phyloP scores from a whole-genome alignment of 2,113 vertebrate genomes.

The Chunga burmeisteri region DNA sequence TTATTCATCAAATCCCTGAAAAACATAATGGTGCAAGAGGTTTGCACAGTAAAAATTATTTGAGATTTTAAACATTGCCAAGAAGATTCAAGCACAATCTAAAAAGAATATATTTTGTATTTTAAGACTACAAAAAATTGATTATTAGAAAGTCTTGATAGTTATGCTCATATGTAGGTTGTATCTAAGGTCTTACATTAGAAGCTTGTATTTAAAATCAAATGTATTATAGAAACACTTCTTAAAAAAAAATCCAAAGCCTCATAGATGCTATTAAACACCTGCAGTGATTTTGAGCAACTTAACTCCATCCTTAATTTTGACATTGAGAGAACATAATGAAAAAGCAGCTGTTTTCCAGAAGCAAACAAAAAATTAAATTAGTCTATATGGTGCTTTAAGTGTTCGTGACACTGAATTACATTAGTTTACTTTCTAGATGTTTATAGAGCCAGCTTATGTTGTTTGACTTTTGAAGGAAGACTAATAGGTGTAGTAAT shows the following conservation, averaged over 20 bases:
- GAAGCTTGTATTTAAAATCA: background rate
- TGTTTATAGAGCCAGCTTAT: constrained; percentile 42
- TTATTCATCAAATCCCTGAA: background rate
- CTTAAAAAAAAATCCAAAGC: background rate
- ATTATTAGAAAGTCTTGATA: background rate
- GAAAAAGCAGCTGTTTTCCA: background rate
- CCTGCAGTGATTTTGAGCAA: background rate
- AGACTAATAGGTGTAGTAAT: constrained; percentile 54
- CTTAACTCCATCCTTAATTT: background rate
- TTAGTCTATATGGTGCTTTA: background rate
- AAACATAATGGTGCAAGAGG: background rate
- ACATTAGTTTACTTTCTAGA: background rate
- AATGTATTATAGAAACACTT: background rate
- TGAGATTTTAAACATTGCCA: background rate
- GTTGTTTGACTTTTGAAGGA: constrained; percentile 59
- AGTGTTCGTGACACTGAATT: background rate
- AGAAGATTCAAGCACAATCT: background rate
- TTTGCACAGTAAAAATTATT: background rate
- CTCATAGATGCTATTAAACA: background rate
- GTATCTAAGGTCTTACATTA: background rate
- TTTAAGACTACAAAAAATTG: background rate
- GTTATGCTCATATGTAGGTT: background rate
- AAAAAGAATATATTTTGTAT: background rate
- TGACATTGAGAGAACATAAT: background rate
- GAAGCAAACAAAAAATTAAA: background rate